phyloP scores from a whole-genome alignment of 23 tunicate genomes.

The Styela plicata region DNA sequence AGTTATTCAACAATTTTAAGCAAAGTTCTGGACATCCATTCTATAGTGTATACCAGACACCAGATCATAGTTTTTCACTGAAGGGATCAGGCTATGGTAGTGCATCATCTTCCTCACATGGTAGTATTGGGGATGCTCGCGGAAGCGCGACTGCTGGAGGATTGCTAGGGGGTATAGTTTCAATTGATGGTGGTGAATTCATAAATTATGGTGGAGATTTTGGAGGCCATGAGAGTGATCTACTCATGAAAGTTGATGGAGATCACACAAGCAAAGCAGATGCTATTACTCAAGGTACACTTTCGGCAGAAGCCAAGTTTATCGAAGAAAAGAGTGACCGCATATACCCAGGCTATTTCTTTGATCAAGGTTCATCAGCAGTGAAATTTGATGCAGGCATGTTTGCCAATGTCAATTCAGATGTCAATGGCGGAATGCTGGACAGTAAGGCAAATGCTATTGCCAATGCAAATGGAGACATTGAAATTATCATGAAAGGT shows the following conservation, averaged over 20 bases:
- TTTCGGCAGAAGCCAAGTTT: background rate
- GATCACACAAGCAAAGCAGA: background rate
- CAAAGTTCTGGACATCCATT: too few species aligned
- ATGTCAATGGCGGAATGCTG: background rate
- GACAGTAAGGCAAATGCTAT: background rate
- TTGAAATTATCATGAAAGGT: background rate
- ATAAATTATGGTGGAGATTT: too few species aligned
- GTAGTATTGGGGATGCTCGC: too few species aligned
- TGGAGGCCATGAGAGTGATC: background rate
- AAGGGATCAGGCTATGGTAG: too few species aligned
- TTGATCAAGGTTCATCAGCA: background rate
- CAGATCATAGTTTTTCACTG: too few species aligned
- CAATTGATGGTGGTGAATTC: too few species aligned
- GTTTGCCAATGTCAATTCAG: background rate
- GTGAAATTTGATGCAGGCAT: background rate
- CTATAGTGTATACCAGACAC: too few species aligned
- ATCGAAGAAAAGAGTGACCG: background rate
- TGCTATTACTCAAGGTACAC: background rate
- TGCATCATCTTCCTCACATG: too few species aligned
- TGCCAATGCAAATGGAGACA: background rate
- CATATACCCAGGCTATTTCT: background rate
- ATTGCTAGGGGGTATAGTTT: too few species aligned
- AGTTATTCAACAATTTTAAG: too few species aligned
- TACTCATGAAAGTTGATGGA: background rate
- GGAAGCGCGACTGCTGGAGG: too few species aligned